A percentile compares a stretch with the other conserved stretches of the same genome.
phyloP scores from a whole-genome alignment of 2,797 vertebrate species.

The Anguilla obscura region DNA sequence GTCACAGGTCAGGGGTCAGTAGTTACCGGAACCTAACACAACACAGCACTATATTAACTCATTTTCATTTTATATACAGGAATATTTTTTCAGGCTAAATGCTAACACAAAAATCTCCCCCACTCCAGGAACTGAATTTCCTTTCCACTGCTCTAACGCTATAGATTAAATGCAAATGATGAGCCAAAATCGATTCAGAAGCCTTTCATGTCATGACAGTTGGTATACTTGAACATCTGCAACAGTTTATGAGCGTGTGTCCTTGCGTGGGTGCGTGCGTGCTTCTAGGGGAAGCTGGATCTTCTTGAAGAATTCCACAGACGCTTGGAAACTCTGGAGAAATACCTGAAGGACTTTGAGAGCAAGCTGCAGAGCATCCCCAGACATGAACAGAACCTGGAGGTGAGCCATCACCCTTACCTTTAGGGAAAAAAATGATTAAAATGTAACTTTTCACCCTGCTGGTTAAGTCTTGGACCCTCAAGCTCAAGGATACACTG shows the following conservation, averaged over 20 bases:
- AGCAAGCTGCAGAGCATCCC: conserved; percentile 49
- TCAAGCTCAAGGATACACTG: not conserved
- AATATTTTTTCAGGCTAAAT: not conserved
- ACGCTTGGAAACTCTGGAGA: conserved; percentile 69
- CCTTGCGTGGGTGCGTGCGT: not conserved
- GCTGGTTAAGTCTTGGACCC: not conserved
- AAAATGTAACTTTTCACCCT: not conserved
- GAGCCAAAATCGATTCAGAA: not conserved
- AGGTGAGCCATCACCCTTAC: conserved; percentile 56
- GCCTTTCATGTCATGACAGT: not conserved
- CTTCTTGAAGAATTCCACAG: conserved; percentile 70
- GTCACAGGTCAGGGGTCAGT: not conserved
- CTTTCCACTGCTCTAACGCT: not conserved
- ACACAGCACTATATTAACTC: not conserved
- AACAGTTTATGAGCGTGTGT: not conserved
- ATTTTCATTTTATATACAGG: too few relatives aligned
- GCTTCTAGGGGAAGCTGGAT: conserved; percentile 62
- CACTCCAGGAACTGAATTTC: not conserved
- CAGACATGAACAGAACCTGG: conserved; percentile 43
- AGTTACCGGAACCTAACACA: not conserved
- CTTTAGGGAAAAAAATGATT: not conserved
- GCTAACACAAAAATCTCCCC: not conserved
- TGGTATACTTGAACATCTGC: not conserved
- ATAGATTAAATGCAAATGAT: not conserved
- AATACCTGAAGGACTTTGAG: conserved; percentile 56